Evolutionary conservation across 2,113 vertebrate genomes (phyloP).

Genomic region (Megaceryle torquata): DNA sequence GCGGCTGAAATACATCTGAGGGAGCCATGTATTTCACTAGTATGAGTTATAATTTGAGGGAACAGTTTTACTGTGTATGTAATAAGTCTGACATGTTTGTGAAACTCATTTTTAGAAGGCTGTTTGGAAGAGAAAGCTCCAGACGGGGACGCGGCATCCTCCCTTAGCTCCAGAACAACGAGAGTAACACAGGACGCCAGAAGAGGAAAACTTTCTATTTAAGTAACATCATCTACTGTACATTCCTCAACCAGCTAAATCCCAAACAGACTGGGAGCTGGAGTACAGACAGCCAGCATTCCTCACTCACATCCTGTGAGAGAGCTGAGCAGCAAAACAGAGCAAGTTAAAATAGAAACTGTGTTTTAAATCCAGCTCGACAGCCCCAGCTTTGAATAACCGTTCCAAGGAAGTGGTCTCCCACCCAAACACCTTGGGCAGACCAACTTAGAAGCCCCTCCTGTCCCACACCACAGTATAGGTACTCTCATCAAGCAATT

Average conservation of each 20-base stretch:
- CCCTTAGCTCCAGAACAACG: neutral
- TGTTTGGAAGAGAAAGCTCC: conserved; percentile 9
- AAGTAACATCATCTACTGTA: neutral
- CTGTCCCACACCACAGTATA: neutral
- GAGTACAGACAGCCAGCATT: neutral
- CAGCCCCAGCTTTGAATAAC: neutral
- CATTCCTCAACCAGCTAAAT: neutral
- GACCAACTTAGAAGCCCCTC: neutral
- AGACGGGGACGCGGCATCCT: neutral
- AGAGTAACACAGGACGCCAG: neutral
- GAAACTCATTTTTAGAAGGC: neutral
- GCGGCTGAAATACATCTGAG: neutral
- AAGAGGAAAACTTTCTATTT: neutral
- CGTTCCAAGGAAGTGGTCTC: neutral
- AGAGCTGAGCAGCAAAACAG: neutral
- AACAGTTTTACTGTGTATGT: neutral
- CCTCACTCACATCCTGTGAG: neutral
- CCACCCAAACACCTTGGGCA: neutral
- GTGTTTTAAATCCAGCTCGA: neutral
- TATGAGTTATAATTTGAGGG: neutral
- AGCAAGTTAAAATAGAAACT: neutral
- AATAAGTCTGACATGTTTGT: neutral
- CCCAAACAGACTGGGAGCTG: neutral
- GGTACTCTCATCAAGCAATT: neutral
- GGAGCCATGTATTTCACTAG: neutral